phyloP scores from a whole-genome alignment of 2,888 invertebrate species.

The Priocnemis perturbator region DNA sequence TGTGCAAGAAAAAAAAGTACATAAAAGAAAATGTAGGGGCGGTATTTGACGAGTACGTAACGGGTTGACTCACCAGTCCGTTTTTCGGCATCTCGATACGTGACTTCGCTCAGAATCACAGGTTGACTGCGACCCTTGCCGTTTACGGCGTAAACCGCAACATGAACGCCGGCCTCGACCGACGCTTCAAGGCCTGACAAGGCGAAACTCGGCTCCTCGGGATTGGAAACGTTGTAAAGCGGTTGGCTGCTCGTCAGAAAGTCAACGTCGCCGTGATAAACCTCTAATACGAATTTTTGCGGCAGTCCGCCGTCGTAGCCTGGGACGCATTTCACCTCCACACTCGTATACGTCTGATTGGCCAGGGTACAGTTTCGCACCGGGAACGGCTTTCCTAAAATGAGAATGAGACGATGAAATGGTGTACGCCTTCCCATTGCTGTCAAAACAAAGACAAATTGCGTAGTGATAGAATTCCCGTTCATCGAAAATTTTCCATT shows the following conservation, averaged over 20 bases:
- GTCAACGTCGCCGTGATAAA: slow-evolving; percentile 78
- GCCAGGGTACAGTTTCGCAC: slow-evolving; percentile 90
- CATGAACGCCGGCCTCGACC: slow-evolving; percentile 84
- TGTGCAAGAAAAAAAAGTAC: too few relatives aligned
- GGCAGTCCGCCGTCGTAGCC: slow-evolving; percentile 94
- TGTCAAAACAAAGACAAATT: too few relatives aligned
- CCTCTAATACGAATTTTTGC: slow-evolving; percentile 89
- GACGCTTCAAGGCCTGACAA: slow-evolving; percentile 85
- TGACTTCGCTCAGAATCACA: slow-evolving; percentile 84
- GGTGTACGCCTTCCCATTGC: not conserved
- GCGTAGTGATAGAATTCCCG: too few relatives aligned
- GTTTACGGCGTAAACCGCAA: slow-evolving; percentile 87
- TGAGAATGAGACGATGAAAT: slow-evolving; percentile 14
- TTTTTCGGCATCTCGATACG: slow-evolving; percentile 88
- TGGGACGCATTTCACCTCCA: slow-evolving; percentile 87
- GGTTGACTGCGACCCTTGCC: slow-evolving; percentile 87
- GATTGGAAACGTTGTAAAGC: slow-evolving; percentile 80
- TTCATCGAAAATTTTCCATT: not conserved
- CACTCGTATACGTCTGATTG: slow-evolving; percentile 90
- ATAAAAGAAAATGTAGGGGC: too few relatives aligned
- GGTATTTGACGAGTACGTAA: too few relatives aligned
- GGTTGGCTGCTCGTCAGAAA: slow-evolving; percentile 61
- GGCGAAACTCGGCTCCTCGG: slow-evolving; percentile 84
- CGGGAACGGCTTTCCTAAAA: slow-evolving; percentile 87
- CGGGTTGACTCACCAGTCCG: slow-evolving; percentile 79